These are phyloP conservation scores for Meteorus colon DNA, from an alignment of 2,888 invertebrate genomes.

Conservation along the genomic window DNA sequence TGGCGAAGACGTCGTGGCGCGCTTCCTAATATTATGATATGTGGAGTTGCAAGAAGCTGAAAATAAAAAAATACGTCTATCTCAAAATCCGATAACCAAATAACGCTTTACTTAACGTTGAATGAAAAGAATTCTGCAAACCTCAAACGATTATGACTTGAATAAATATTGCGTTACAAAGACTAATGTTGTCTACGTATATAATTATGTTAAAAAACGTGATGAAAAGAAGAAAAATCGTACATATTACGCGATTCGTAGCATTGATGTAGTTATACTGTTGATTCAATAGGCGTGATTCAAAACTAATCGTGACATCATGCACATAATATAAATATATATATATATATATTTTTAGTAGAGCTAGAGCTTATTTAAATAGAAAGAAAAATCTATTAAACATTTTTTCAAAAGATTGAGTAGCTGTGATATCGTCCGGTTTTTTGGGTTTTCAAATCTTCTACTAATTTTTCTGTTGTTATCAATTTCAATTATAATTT, in stretches of 20 bases:
- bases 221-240: constrained; percentile 35
- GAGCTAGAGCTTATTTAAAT: constrained; percentile 46
- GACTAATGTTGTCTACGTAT: constrained; percentile 67
- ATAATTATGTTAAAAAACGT: constrained; percentile 61
- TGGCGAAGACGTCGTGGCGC: constrained; percentile 95
- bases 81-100: constrained; percentile 49
- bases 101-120: constrained; percentile 47
- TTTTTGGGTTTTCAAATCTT: constrained; percentile 59
- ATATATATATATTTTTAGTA: constrained; percentile 34
- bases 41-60: constrained; percentile 76
- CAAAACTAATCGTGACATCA: constrained; percentile 42
- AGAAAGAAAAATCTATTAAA: constrained; percentile 49
- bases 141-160: background rate
- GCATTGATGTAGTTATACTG: background rate
- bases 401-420: constrained; percentile 57
- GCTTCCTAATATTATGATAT: constrained; percentile 97
- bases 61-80: constrained; percentile 30
- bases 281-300: constrained; percentile 17
- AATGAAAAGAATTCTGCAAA: background rate
- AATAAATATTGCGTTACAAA: constrained; percentile 67
- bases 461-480: constrained; percentile 34
- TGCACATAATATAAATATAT: constrained; percentile 47
- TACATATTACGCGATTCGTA: background rate
- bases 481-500: constrained; percentile 5
- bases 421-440: constrained; percentile 71